phyloP scores from a whole-genome alignment of 2,888 invertebrate species.

The Cybosia mesomella region DNA sequence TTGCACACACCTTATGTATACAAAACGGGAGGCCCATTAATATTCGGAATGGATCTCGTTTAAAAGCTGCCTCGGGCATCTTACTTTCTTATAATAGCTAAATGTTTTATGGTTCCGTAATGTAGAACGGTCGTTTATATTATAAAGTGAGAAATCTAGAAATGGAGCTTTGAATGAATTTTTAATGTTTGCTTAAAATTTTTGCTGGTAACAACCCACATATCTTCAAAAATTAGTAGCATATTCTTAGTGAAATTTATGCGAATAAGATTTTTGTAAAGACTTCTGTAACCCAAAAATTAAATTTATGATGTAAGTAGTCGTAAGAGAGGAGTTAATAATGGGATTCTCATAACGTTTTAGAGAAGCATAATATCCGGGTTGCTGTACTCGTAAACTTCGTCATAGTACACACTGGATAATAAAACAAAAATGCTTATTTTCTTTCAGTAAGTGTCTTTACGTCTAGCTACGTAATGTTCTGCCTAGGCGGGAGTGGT shows the following conservation, averaged over 20 bases:
- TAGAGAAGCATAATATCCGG: background rate
- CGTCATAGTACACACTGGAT: background rate
- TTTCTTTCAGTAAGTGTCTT: too few relatives aligned
- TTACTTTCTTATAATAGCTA: constrained; percentile 43
- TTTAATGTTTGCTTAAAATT: constrained; percentile 9
- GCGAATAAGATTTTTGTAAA: background rate
- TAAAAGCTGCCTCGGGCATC: constrained; percentile 48
- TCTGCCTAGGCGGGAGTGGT: too few relatives aligned
- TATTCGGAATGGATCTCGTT: constrained; percentile 53
- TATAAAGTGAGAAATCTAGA: constrained; percentile 25
- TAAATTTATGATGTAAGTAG: background rate
- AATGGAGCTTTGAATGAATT: constrained; percentile 12
- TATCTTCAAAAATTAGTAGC: background rate
- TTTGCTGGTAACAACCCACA: background rate
- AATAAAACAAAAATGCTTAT: too few relatives aligned
- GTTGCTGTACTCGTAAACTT: background rate
- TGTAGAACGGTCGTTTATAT: constrained; percentile 28
- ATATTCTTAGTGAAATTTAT: background rate
- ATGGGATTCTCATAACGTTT: background rate
- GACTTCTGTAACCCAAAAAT: background rate
- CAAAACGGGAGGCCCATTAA: constrained; percentile 44
- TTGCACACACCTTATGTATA: constrained; percentile 29
- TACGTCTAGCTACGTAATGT: too few relatives aligned
- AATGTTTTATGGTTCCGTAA: constrained; percentile 40
- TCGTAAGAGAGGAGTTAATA: background rate